Base-by-base conservation (phyloP, 2,888 invertebrate species). In the Phragmatobia fuliginosa region DNA sequence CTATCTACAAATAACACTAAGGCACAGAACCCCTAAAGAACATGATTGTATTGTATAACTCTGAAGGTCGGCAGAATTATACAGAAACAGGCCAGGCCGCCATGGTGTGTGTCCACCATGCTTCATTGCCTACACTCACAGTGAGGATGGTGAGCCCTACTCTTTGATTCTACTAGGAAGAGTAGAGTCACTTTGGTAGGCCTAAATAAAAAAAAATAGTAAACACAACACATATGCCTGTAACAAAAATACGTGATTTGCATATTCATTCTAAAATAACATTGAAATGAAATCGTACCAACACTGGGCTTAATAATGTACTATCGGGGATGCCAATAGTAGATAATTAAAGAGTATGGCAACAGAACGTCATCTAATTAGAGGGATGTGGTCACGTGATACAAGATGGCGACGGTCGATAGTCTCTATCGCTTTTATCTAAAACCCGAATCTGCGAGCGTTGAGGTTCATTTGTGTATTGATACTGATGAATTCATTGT, bases 321-420 rank as follows among this genome's bases (percentile, higher is more conserved):
- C n/a, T n/a, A n/a, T n/a, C n/a, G 69, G 28, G 68, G 70, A 81
- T 84, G 85, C 86, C 87, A 84, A 86, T 87, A 84, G 81, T 75
- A 74, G 74, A 75, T 88, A 88, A 87, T 87, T 87, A 82, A 79
- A 77, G 72, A 78, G 70, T 61, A 71, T 82, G 77, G 72, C 75
- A 67, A 62, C 74, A 78, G 74, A 49, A 74, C 75, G 77, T 79
- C 86, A 77, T 83, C 86, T 88, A 88, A 89, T 89, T 88, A 89
- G 79, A 74, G 73, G 65, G 70, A 65, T 70, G 74, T 68, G 75
- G 74, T 70, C 67, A 74, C 76, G 75, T 75, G 76, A 49, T 67
- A 67, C 76, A 80, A 83, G 75, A 84, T 83, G 80, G 79, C 80
- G 76, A 58, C 72, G 73, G 73, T 81, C 81, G 76, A 87, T 83